Base-by-base conservation (phyloP, 2,113 vertebrate species). In the Perognathus longimembris region DNA sequence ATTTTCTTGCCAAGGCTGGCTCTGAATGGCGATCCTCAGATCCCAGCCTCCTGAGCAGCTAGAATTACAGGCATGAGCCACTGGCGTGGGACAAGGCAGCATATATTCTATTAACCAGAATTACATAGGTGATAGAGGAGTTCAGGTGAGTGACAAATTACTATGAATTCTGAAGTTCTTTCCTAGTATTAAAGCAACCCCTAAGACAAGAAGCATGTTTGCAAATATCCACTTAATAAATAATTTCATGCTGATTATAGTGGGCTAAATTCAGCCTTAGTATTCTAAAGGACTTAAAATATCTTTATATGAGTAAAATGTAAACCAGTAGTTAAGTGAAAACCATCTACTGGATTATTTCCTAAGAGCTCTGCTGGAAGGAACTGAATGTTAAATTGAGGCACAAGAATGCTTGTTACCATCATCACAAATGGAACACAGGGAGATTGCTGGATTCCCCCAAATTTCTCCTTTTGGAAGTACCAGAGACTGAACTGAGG, bases 81-180 rank as follows among this genome's bases (percentile, higher is more conserved):
- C n/a, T n/a, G n/a, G n/a, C n/a, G n/a, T n/a, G n/a, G n/a, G n/a
- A 38, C 28, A 83, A 54, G 42, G n/a, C 3, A 92, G 24, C 4
- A 8, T 63, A 3, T 32, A 21, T 66, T 67, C 45, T 69, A 2
- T 71, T 80, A 63, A 77, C 89, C 61, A 84, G 64, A 93, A 77
- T 24, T 45, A 77, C 26, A 3, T 20, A 87, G 28, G 17, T 73
- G 54, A 54, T 40, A 18, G 0, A 69, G 18, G 21, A 36, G 26
- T 69, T 91, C 30, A 73, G 9, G 57, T 83, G 70, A 91, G 17
- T 42, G 42, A 71, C 38, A 76, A 32, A 82, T 77, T 9, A 38
- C 45, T 40, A 36, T n/a, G 26, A 70, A 88, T 69, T 88, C 89
- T 85, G n/a, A 91, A 88, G 26, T 76, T 93, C 45, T 88, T 92